phyloP scores from a whole-genome alignment of 2,113 vertebrate genomes.

The Leptodactylus fuscus region DNA sequence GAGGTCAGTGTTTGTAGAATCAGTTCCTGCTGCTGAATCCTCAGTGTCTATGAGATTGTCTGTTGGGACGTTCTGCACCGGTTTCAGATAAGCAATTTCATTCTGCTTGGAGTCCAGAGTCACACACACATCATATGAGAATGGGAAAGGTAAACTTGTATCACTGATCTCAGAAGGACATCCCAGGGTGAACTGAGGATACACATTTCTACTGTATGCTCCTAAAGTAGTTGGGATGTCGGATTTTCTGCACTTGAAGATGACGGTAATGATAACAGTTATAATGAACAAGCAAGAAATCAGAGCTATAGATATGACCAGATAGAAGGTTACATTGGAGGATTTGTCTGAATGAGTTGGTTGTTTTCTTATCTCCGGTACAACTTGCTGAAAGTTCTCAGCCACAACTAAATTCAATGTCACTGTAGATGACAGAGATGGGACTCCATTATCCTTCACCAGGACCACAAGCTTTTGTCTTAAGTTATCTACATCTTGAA shows the following conservation, averaged over 20 bases:
- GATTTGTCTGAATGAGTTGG: background rate
- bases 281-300: constrained; percentile 59
- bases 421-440: constrained; percentile 64
- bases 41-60: constrained; percentile 14
- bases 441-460: constrained; percentile 64
- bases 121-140: constrained; percentile 46
- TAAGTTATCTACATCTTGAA: constrained; percentile 61
- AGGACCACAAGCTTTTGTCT: constrained; percentile 65
- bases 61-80: background rate
- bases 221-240: constrained; percentile 8
- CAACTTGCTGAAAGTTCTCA: constrained; percentile 65
- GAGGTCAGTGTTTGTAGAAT: background rate
- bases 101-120: constrained; percentile 47
- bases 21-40: background rate
- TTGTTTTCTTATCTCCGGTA: constrained; percentile 27
- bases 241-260: background rate
- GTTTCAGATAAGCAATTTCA: constrained; percentile 45
- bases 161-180: constrained; percentile 27
- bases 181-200: constrained; percentile 29
- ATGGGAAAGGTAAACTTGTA: constrained; percentile 47
- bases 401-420: constrained; percentile 60
- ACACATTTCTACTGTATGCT: constrained; percentile 56
- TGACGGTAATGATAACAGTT: constrained; percentile 29
- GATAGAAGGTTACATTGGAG: constrained; percentile 52
- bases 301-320: constrained; percentile 55